Conservation (phyloP, 2,888 invertebrate genomes). For the Biston stratarius region DNA sequence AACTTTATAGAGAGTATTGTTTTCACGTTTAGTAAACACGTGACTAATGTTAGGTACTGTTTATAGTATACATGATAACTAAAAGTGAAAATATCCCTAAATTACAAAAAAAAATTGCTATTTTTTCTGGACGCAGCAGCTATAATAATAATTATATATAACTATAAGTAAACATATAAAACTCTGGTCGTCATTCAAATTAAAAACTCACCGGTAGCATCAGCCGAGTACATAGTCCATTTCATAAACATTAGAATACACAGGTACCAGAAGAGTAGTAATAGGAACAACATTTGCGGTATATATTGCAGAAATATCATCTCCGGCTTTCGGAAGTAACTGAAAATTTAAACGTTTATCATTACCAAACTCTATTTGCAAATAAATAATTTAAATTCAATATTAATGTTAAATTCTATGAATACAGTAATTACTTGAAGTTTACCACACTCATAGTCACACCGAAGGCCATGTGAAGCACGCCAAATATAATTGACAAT, state of each 20-base stretch:
- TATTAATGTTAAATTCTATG: constrained; percentile 70
- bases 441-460: constrained; percentile 88
- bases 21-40: too few species aligned
- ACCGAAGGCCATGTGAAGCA: constrained; percentile 91
- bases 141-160: too few species aligned
- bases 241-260: constrained; percentile 90
- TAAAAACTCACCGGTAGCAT: constrained; percentile 62
- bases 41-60: too few species aligned
- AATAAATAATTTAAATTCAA: constrained; percentile 43
- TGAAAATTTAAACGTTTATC: constrained; percentile 56
- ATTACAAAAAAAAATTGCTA: too few species aligned
- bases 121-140: too few species aligned
- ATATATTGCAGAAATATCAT: constrained; percentile 88
- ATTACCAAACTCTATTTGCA: constrained; percentile 27
- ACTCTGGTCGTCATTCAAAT: too few species aligned
- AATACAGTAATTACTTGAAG: constrained; percentile 86
- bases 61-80: too few species aligned
- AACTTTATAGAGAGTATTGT: too few species aligned
- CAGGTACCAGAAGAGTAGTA: constrained; percentile 89
- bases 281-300: constrained; percentile 89
- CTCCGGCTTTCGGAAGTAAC: constrained; percentile 79
- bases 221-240: constrained; percentile 87
- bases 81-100: too few species aligned
- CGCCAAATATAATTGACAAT: constrained; percentile 90
- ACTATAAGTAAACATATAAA: too few species aligned